Conservation (phyloP, 2,113 vertebrate genomes). For the Laterallus jamaicensis region DNA sequence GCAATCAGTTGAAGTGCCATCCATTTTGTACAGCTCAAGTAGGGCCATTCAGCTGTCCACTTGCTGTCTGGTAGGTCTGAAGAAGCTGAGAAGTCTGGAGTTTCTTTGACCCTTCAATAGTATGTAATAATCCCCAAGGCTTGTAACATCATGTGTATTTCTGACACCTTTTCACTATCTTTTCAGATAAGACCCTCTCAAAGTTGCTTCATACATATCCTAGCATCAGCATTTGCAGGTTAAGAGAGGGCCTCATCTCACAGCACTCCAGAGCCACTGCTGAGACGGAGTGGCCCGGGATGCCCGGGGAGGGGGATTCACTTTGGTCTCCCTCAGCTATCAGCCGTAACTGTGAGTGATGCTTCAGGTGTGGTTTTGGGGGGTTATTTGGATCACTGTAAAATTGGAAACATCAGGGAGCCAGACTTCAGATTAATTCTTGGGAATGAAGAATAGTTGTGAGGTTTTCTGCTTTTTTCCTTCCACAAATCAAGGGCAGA, state of each 20-base stretch:
- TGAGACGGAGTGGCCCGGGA: neutral
- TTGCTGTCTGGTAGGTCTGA: neutral
- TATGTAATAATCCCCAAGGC: neutral
- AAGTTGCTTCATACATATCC: neutral
- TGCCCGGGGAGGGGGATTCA: neutral
- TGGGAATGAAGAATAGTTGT: conserved; percentile 36
- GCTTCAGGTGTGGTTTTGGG: conserved; percentile 47
- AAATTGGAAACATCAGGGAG: conserved; percentile 60
- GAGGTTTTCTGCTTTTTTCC: conserved; percentile 39
- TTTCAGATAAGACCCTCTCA: neutral
- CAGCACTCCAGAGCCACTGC: neutral
- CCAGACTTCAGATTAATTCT: conserved; percentile 16
- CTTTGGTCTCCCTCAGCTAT: conserved; percentile 2
- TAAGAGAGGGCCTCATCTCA: neutral
- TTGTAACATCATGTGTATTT: neutral
- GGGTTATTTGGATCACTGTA: neutral
- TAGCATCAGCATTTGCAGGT: neutral
- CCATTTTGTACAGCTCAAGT: neutral
- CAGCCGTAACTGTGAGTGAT: conserved; percentile 41
- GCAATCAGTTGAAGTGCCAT: neutral
- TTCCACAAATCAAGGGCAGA: conserved; percentile 61
- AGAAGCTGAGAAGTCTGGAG: neutral
- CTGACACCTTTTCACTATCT: neutral
- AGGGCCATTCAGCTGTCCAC: neutral
- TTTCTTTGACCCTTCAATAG: neutral